Percentiles rank a stretch among this genome's conserved stretches.
Evolutionary conservation across 2,888 invertebrate species (phyloP).

Genomic region (Chrysomela aeneicollis): DNA sequence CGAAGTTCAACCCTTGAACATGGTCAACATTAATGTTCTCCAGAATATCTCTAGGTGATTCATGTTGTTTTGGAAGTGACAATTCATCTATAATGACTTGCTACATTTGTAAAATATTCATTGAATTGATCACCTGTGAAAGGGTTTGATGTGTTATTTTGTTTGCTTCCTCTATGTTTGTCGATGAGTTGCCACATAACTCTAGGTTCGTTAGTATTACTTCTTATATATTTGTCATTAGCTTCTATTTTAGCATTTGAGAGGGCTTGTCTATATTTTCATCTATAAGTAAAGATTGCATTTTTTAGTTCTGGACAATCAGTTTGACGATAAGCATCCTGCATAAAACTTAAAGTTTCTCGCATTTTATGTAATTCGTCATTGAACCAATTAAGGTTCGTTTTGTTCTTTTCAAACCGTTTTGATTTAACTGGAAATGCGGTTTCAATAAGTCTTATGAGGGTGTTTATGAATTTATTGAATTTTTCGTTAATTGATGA

Average conservation of each 20-base stretch:
- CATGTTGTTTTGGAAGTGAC: constrained; percentile 10
- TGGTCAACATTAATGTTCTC: constrained; percentile 6
- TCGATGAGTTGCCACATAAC: background rate
- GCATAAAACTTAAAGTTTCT: background rate
- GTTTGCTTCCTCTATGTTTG: constrained; percentile 9
- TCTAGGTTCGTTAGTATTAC: background rate
- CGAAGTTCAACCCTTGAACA: constrained; percentile 7
- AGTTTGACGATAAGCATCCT: background rate
- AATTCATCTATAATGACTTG: constrained; percentile 1
- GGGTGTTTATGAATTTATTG: background rate
- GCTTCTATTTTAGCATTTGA: constrained; percentile 11
- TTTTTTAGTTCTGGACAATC: background rate
- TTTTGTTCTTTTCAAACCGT: background rate
- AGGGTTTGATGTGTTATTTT: constrained; percentile 9
- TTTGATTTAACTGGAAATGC: background rate
- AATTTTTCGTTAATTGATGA: background rate
- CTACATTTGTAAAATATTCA: constrained; percentile 17
- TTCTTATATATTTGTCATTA: constrained; percentile 15
- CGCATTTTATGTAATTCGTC: background rate
- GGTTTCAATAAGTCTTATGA: background rate
- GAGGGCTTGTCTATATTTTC: constrained; percentile 15
- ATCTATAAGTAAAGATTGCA: background rate
- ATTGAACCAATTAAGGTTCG: background rate
- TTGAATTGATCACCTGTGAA: constrained; percentile 13
- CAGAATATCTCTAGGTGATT: constrained; percentile 11